Evolutionary conservation across 2,888 invertebrate species (phyloP).

Genomic region (Anorthoa munda): DNA sequence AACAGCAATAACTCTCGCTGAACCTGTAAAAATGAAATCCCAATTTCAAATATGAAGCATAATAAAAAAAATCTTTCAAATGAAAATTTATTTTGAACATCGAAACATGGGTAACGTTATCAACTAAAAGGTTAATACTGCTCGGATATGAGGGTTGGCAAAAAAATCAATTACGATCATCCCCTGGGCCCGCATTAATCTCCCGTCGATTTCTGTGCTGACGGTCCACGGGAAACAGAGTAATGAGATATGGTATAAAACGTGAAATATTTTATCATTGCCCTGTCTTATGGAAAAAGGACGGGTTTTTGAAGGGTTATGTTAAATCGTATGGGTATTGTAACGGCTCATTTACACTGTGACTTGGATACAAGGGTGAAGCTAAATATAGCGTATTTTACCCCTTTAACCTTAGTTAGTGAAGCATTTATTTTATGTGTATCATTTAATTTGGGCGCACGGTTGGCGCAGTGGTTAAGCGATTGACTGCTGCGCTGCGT

Average conservation of each 20-base stretch:
- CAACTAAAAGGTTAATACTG: constrained; percentile 63
- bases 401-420: constrained; percentile 20
- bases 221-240: constrained; percentile 58
- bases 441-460: constrained; percentile 15
- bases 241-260: constrained; percentile 68
- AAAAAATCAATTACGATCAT: constrained; percentile 73
- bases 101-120: constrained; percentile 54
- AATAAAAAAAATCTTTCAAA: constrained; percentile 49
- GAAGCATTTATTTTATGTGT: constrained; percentile 16
- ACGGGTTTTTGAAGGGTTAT: constrained; percentile 28
- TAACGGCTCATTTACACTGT: constrained; percentile 45
- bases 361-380: constrained; percentile 29
- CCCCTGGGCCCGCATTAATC: constrained; percentile 70
- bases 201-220: constrained; percentile 68
- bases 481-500: no score
- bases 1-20: constrained; percentile 34
- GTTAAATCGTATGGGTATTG: constrained; percentile 27
- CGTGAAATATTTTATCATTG: constrained; percentile 52
- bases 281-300: constrained; percentile 45
- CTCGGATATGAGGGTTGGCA: constrained; percentile 62
- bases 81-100: constrained; percentile 56
- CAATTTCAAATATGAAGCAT: constrained; percentile 46
- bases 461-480: no score
- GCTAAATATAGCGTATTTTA: constrained; percentile 37
- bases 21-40: constrained; percentile 45